A percentile compares a stretch with the other conserved stretches of the same genome.
These are phyloP conservation scores for Cartodere bifasciata DNA, from an alignment of 2,888 invertebrate species.

Conservation along the genomic window DNA sequence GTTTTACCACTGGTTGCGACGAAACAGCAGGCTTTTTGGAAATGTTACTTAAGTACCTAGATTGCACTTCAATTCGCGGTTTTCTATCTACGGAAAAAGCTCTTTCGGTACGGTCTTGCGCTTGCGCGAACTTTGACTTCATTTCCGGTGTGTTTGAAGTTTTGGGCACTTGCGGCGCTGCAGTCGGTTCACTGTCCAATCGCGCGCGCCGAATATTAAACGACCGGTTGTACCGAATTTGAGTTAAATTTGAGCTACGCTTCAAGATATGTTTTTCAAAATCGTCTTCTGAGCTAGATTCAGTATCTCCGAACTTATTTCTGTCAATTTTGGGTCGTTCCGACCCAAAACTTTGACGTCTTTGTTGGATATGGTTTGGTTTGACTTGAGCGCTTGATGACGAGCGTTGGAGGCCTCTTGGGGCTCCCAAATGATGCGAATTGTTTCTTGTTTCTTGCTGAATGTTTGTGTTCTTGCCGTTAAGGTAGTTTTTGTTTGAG, in stretches of 20 bases:
- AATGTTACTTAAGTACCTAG: constrained; percentile 31
- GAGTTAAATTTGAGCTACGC: constrained; percentile 34
- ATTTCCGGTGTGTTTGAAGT: constrained; percentile 52
- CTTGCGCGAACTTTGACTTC: constrained; percentile 40
- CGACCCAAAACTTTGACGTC: constrained; percentile 22
- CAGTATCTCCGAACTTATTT: constrained; percentile 31
- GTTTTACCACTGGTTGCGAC: constrained; percentile 8
- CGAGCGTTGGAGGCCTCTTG: constrained; percentile 38
- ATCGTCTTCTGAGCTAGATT: constrained; percentile 40
- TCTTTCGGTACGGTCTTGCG: constrained; percentile 25
- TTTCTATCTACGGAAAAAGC: constrained; percentile 34
- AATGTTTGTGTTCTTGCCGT: constrained; percentile 26
- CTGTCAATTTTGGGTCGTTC: constrained; percentile 31
- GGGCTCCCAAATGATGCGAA: too few relatives aligned
- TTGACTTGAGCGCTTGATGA: constrained; percentile 36
- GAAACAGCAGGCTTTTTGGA: constrained; percentile 24
- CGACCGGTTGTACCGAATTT: constrained; percentile 61
- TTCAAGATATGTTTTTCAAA: constrained; percentile 32
- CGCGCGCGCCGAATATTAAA: constrained; percentile 53
- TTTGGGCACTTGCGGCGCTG: constrained; percentile 37
- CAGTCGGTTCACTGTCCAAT: constrained; percentile 38
- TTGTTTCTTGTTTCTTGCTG: constrained; percentile 22
- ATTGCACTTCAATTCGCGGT: constrained; percentile 29
- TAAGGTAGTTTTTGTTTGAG: constrained; percentile 33
- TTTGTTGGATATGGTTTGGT: constrained; percentile 22